These are phyloP conservation scores for Heliconius ismenius DNA, from an alignment of 2,888 invertebrate species.

Conservation along the genomic window DNA sequence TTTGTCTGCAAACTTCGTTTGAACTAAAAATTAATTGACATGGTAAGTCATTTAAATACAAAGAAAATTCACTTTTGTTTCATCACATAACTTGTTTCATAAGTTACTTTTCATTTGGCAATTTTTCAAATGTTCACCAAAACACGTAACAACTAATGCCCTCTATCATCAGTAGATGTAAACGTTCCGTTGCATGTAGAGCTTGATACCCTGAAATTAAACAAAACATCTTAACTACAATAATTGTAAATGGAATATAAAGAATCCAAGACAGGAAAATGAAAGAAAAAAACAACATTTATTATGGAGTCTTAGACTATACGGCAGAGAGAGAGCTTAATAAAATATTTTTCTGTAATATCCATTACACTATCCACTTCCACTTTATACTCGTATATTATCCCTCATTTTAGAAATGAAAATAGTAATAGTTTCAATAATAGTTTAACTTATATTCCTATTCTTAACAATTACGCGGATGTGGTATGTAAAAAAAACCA, in stretches of 20 bases:
- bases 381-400: no score
- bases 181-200: constrained; percentile 72
- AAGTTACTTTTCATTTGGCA: constrained; percentile 3
- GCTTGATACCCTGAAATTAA: constrained; percentile 47
- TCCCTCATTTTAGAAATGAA: no score
- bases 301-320: no score
- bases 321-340: no score
- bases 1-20: background rate
- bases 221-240: background rate
- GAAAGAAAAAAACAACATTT: no score
- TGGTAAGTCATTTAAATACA: background rate
- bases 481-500: no score
- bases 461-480: no score
- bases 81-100: constrained; percentile 8
- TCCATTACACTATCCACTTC: no score
- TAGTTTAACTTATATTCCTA: no score
- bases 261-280: background rate
- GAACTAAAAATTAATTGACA: background rate
- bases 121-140: background rate
- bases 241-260: background rate
- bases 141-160: constrained; percentile 55
- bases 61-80: background rate
- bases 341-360: no score
- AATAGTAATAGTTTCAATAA: no score
- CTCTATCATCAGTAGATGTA: constrained; percentile 70